A percentile compares a stretch with the other conserved stretches of the same genome.
These are phyloP conservation scores for Chironomus tepperi DNA, from an alignment of 1,140 invertebrate genomes.

Conservation along the genomic window DNA sequence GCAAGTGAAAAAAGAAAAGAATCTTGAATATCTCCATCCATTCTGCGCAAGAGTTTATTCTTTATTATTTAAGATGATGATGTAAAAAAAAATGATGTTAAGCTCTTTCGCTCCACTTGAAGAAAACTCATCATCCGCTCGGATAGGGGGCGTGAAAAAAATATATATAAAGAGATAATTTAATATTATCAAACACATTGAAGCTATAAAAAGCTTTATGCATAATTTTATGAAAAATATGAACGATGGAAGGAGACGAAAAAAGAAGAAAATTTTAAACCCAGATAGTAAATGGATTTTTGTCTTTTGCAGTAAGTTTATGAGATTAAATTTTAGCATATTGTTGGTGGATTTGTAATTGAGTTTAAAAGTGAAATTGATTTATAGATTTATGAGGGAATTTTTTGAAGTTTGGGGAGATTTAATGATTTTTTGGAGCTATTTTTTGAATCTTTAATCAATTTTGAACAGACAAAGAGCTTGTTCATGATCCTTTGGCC, in stretches of 20 bases:
- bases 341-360: too few relatives aligned
- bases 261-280: not conserved
- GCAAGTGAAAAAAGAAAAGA: too few relatives aligned
- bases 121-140: constrained; percentile 7
- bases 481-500: too few relatives aligned
- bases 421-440: too few relatives aligned
- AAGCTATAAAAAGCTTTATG: constrained; percentile 7
- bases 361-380: too few relatives aligned
- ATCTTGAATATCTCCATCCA: not conserved
- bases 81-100: not conserved
- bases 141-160: not conserved
- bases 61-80: not conserved
- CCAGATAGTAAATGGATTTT: not conserved
- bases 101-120: not conserved
- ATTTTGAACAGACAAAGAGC: too few relatives aligned
- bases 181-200: constrained; percentile 21
- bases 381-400: too few relatives aligned
- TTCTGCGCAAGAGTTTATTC: not conserved
- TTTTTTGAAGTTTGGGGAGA: too few relatives aligned
- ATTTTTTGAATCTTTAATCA: too few relatives aligned
- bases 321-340: not conserved
- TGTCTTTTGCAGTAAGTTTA: not conserved
- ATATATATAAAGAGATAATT: not conserved
- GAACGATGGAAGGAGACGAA: too few relatives aligned
- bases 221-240: constrained; percentile 17